phyloP scores from a whole-genome alignment of 2,888 invertebrate genomes.

The Xanthorhoe spadicearia region DNA sequence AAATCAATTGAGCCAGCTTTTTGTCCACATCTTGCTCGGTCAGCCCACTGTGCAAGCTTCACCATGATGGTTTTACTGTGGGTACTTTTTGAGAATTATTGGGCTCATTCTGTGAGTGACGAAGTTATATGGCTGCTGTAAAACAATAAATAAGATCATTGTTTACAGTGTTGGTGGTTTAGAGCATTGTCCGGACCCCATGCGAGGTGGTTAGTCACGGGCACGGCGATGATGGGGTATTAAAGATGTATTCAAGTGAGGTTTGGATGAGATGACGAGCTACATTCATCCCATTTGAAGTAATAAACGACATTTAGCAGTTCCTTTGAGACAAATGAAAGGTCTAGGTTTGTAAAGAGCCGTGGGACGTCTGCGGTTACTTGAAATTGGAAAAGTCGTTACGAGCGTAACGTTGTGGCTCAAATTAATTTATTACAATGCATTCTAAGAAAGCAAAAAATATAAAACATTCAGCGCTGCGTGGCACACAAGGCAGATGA shows the following conservation, averaged over 20 bases:
- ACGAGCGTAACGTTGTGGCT: constrained; percentile 56
- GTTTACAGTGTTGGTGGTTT: constrained; percentile 74
- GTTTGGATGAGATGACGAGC: constrained; percentile 62
- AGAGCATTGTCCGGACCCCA: constrained; percentile 66
- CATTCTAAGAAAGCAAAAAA: constrained; percentile 31
- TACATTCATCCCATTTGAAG: constrained; percentile 48
- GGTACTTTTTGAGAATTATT: constrained; percentile 73
- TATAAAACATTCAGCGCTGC: constrained; percentile 7
- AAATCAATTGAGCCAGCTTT: constrained; percentile 67
- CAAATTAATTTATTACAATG: constrained; percentile 49
- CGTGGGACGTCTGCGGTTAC: constrained; percentile 61
- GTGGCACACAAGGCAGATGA: not conserved
- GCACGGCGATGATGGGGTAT: constrained; percentile 65
- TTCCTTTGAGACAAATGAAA: constrained; percentile 61
- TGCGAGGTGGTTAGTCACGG: constrained; percentile 67
- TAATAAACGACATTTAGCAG: constrained; percentile 55
- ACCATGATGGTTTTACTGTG: constrained; percentile 80
- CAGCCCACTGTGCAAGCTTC: constrained; percentile 55
- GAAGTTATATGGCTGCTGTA: constrained; percentile 77
- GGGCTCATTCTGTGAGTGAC: constrained; percentile 66
- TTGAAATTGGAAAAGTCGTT: constrained; percentile 57
- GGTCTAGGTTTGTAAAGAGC: constrained; percentile 49
- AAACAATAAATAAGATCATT: constrained; percentile 81
- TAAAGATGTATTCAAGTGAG: constrained; percentile 59
- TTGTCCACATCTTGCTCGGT: constrained; percentile 42